Evolutionary conservation across 1,140 invertebrate species (phyloP).

Genomic region (Bradynema listronoti): DNA sequence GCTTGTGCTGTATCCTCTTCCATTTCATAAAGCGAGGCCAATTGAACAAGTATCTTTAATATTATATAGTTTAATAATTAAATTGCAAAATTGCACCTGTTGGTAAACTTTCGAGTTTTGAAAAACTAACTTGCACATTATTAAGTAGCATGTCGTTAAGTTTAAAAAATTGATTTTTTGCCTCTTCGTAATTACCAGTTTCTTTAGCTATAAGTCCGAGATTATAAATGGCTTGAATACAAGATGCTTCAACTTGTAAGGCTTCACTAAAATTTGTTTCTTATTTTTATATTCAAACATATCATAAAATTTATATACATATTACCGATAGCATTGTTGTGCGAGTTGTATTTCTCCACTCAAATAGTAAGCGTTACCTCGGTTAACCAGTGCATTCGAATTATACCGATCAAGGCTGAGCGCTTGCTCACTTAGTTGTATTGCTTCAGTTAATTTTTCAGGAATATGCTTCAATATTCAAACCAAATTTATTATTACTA

Average conservation of each 20-base stretch:
- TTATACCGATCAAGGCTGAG: constrained; percentile 73
- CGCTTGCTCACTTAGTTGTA: constrained; percentile 72
- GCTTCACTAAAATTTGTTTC: constrained; percentile 63
- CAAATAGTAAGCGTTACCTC: constrained; percentile 73
- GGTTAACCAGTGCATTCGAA: constrained; percentile 76
- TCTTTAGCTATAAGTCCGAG: constrained; percentile 20
- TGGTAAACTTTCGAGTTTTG: too few relatives aligned
- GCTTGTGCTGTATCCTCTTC: constrained; percentile 72
- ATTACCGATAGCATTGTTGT: constrained; percentile 67
- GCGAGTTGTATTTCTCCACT: constrained; percentile 71
- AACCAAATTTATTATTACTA: neutral
- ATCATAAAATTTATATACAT: neutral
- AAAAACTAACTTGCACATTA: constrained; percentile 77
- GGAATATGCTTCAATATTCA: neutral
- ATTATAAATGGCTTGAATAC: constrained; percentile 77
- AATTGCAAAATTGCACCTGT: too few relatives aligned
- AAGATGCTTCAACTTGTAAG: constrained; percentile 73
- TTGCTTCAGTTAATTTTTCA: constrained; percentile 74
- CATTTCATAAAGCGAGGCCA: constrained; percentile 73
- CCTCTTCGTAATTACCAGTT: constrained; percentile 64
- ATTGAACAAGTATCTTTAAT: constrained; percentile 69
- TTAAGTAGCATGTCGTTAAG: constrained; percentile 70
- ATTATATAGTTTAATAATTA: too few relatives aligned
- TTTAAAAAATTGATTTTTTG: constrained; percentile 74
- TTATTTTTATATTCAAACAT: constrained; percentile 13